Percentiles rank a stretch among this genome's conserved stretches.
Conservation (phyloP, 2,888 invertebrate genomes). For the Fragum whitleyi region DNA sequence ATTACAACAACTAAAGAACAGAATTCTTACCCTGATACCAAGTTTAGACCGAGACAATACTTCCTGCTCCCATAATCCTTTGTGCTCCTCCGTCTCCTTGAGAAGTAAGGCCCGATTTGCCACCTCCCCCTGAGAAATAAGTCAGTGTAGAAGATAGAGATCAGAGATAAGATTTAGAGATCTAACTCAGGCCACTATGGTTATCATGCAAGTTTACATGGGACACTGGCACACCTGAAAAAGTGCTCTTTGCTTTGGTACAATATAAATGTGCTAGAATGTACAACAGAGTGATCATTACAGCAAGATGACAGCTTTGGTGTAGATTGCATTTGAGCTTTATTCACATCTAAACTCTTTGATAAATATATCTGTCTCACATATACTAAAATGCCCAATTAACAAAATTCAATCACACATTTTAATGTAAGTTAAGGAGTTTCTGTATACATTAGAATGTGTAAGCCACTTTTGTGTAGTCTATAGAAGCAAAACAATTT, state of each 20-base stretch:
- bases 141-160: slow-evolving; percentile 9
- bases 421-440: no score
- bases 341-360: no score
- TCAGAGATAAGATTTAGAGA: not conserved
- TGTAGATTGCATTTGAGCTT: no score
- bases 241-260: not conserved
- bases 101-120: slow-evolving; percentile 72
- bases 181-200: not conserved
- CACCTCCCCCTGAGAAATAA: slow-evolving; percentile 73
- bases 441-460: no score
- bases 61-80: slow-evolving; percentile 82
- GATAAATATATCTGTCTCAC: no score
- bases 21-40: slow-evolving; percentile 79
- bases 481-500: no score
- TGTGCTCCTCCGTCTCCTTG: slow-evolving; percentile 81
- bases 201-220: not conserved
- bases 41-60: slow-evolving; percentile 81
- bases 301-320: no score
- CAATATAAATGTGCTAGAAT: no score
- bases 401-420: no score
- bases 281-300: no score
- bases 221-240: not conserved
- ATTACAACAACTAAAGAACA: not conserved
- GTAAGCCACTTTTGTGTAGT: no score
- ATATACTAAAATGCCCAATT: no score